phyloP scores from a whole-genome alignment of 2,797 vertebrate species.

The Tangara arthus region DNA sequence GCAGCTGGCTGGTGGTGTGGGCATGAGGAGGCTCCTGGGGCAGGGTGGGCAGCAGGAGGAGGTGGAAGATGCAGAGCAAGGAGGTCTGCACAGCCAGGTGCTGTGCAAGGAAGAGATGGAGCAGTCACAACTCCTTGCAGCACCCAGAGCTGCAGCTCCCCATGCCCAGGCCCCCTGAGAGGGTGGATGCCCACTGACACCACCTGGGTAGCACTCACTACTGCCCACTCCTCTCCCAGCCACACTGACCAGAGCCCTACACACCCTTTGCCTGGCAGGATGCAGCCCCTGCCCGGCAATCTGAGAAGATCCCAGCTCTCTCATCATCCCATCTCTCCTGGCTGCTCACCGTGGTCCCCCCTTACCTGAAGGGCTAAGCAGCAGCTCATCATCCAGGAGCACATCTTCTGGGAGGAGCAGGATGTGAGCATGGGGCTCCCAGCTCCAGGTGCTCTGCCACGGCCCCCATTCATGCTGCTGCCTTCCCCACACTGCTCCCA shows the following conservation, averaged over 20 bases:
- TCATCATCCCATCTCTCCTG: neutral
- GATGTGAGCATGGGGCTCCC: neutral
- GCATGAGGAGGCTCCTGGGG: neutral
- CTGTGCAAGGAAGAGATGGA: constrained; percentile 40
- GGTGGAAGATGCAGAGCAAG: constrained; percentile 76
- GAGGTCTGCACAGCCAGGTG: constrained; percentile 81
- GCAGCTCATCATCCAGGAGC: constrained; percentile 70
- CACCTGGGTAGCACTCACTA: neutral
- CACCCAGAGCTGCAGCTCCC: neutral
- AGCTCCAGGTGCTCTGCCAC: neutral
- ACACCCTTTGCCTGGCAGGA: neutral
- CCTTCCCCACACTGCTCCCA: neutral
- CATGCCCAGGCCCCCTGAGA: too few relatives aligned
- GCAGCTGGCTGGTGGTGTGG: constrained; percentile 23
- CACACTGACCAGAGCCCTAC: neutral
- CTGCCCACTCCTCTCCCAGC: neutral
- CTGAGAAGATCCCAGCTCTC: neutral
- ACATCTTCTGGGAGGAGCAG: neutral
- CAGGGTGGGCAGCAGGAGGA: constrained; percentile 72
- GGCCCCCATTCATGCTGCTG: constrained; percentile 26
- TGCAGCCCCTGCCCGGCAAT: neutral
- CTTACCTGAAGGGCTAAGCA: constrained; percentile 78
- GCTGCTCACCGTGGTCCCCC: rapidly evolving
- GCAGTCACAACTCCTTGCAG: rapidly evolving
- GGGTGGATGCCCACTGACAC: neutral